Evolutionary conservation across 2,888 invertebrate genomes (phyloP).

Genomic region (Arctia plantaginis): DNA sequence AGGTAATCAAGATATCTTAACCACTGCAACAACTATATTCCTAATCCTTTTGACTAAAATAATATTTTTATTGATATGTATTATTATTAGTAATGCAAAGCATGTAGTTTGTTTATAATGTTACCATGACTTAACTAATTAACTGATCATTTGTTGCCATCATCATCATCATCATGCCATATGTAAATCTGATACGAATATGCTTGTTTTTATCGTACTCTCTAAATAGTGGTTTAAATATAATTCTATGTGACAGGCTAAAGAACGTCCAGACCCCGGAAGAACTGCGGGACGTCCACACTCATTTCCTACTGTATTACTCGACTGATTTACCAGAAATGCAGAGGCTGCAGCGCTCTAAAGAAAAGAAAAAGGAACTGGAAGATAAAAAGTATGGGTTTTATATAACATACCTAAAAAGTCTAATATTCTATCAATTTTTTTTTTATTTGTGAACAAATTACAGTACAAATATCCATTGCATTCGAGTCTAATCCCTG

Average conservation of each 20-base stretch:
- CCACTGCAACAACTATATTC: not conserved
- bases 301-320: constrained; percentile 97
- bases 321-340: constrained; percentile 93
- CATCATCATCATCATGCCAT: too few species aligned
- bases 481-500: not conserved
- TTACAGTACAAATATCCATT: too few species aligned
- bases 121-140: too few species aligned
- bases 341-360: constrained; percentile 90
- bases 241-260: constrained; percentile 74
- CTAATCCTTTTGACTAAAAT: too few species aligned
- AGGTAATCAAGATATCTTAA: constrained; percentile 70
- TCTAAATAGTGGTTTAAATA: not conserved
- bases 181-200: too few species aligned
- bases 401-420: not conserved
- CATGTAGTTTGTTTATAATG: too few species aligned
- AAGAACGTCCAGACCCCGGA: constrained; percentile 93
- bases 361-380: constrained; percentile 88
- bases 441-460: not conserved
- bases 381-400: constrained; percentile 83
- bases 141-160: too few species aligned
- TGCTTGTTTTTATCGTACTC: not conserved
- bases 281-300: constrained; percentile 96
- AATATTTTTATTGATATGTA: not conserved
- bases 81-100: not conserved
- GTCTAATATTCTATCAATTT: not conserved